A percentile compares a stretch with the other conserved stretches of the same genome.
phyloP scores from a whole-genome alignment of 2,888 invertebrate genomes.

The Ophioninae sp. region DNA sequence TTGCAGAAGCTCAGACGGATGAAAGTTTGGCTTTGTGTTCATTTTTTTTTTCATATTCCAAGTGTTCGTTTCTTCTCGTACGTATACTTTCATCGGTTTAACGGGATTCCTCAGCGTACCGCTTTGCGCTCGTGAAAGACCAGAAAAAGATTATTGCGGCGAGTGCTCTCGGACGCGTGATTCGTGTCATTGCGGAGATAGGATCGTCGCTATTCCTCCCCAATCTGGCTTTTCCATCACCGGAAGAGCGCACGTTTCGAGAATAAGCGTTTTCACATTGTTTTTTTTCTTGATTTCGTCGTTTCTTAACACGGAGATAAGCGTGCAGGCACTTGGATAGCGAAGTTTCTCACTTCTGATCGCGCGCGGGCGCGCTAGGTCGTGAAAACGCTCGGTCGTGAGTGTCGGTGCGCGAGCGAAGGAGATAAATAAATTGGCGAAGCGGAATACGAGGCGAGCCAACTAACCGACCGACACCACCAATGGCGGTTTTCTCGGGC shows the following conservation, averaged over 20 bases:
- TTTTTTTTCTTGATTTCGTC: conserved; percentile 10
- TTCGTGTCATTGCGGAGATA: background rate
- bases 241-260: conserved; percentile 8
- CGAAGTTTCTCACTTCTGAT: conserved; percentile 38
- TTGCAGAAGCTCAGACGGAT: background rate
- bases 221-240: background rate
- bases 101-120: background rate
- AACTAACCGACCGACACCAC: conserved; percentile 46
- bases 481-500: conserved; percentile 55
- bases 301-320: conserved; percentile 39
- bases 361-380: background rate
- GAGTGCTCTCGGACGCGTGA: background rate
- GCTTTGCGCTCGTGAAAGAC: conserved; percentile 19
- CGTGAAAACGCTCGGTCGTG: conserved; percentile 16
- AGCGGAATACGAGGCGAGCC: conserved; percentile 58
- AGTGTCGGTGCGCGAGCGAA: background rate
- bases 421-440: conserved; percentile 61
- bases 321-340: conserved; percentile 59
- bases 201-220: background rate
- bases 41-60: background rate
- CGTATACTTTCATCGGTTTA: conserved; percentile 20
- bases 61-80: conserved; percentile 10
- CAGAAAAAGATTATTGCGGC: background rate
- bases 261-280: conserved; percentile 23
- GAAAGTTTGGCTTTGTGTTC: background rate